These are phyloP conservation scores for Riparia riparia DNA, from an alignment of 2,113 vertebrate genomes.

Conservation along the genomic window DNA sequence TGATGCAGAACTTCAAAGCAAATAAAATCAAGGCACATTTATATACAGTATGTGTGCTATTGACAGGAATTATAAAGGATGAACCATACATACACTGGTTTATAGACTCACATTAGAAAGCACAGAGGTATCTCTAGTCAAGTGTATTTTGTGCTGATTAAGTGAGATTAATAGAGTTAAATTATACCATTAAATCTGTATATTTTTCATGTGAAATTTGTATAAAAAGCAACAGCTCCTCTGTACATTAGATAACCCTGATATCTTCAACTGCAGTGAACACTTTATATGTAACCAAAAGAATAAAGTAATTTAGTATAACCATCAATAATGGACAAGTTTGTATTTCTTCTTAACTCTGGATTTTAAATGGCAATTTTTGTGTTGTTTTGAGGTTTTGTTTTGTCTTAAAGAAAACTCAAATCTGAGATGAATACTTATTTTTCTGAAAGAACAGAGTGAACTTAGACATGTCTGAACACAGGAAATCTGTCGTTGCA, in stretches of 20 bases:
- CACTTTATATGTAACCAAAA: background rate
- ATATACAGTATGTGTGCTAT: background rate
- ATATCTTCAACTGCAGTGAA: background rate
- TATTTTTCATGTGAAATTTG: background rate
- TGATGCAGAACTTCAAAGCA: slow-evolving; percentile 64
- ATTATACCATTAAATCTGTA: background rate
- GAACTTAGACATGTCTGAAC: background rate
- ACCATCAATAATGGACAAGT: background rate
- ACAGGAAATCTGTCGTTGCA: background rate
- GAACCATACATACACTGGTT: background rate
- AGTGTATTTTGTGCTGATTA: slow-evolving; percentile 22
- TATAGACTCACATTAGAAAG: slow-evolving; percentile 2
- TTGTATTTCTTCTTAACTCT: background rate
- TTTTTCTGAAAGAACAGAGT: background rate
- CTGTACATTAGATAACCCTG: background rate
- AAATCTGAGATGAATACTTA: background rate
- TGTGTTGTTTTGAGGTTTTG: background rate
- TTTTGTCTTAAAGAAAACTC: background rate
- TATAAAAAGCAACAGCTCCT: background rate
- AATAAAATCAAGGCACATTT: slow-evolving; percentile 45
- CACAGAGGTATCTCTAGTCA: background rate
- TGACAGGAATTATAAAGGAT: slow-evolving; percentile 18
- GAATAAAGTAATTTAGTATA: background rate
- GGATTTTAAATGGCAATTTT: background rate
- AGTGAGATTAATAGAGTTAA: background rate